A percentile compares a stretch with the other conserved stretches of the same genome.
phyloP scores from a whole-genome alignment of 2,113 vertebrate genomes.

The Ictalurus furcatus region DNA sequence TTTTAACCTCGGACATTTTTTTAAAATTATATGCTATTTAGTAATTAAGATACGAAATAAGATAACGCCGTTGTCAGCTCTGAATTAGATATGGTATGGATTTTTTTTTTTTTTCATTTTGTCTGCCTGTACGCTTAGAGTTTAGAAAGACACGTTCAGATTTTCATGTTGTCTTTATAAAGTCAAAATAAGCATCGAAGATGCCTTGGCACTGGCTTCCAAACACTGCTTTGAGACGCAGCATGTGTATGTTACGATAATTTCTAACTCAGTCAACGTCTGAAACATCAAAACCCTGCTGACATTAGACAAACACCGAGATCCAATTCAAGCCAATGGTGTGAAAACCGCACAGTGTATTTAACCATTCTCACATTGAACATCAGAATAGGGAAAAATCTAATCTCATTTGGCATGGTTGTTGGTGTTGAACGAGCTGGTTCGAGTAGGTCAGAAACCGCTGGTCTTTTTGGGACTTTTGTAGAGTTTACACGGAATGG shows the following conservation, averaged over 20 bases:
- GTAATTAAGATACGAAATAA: background rate
- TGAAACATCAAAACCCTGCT: slow-evolving; percentile 1
- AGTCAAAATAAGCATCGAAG: slow-evolving; percentile 5
- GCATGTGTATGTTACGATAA: background rate
- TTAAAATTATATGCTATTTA: background rate
- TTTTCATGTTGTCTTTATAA: background rate
- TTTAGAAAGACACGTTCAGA: background rate
- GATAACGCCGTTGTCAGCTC: background rate
- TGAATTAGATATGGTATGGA: background rate
- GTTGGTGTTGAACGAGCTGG: background rate
- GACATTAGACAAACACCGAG: background rate
- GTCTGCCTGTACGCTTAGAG: background rate
- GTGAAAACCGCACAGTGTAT: background rate
- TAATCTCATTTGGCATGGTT: background rate
- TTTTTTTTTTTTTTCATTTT: background rate
- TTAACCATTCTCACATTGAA: background rate
- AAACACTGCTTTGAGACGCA: slow-evolving; percentile 7
- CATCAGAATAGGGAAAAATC: background rate
- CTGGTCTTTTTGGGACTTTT: background rate
- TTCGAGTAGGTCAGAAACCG: background rate
- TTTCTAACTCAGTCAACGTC: background rate
- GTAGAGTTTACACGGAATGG: background rate
- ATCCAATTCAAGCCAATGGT: background rate
- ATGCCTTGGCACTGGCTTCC: background rate
- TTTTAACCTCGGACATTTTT: background rate